These are phyloP conservation scores for Tonatia bakeri DNA, from an alignment of 2,113 vertebrate genomes.

Conservation along the genomic window DNA sequence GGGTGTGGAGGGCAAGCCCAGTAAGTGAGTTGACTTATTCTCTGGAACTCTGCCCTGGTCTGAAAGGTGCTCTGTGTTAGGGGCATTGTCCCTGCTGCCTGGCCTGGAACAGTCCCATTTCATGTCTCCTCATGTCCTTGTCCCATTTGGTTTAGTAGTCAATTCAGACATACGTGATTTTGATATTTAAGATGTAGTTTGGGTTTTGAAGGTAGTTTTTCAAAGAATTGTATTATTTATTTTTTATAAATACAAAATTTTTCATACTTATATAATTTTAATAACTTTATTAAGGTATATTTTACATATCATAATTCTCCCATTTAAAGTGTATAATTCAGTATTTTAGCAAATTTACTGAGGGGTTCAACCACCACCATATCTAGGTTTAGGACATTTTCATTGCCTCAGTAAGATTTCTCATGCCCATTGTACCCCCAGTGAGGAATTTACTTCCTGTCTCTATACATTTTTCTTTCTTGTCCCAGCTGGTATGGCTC, in stretches of 20 bases:
- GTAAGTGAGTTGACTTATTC: neutral
- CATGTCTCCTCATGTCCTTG: rapidly evolving
- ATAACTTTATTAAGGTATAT: neutral
- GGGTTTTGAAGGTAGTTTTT: neutral
- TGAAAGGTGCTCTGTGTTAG: neutral
- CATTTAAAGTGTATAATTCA: neutral
- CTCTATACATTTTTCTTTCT: neutral
- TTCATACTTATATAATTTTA: neutral
- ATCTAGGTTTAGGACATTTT: neutral
- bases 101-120: too few species aligned
- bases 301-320: neutral
- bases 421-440: neutral
- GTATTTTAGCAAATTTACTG: neutral
- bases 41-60: neutral
- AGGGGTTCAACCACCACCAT: neutral
- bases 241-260: neutral
- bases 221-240: neutral
- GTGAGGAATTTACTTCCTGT: neutral
- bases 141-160: neutral
- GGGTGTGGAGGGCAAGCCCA: neutral
- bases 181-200: neutral
- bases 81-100: too few species aligned
- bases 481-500: too few species aligned
- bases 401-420: neutral
- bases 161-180: neutral